phyloP scores from a whole-genome alignment of 2,113 vertebrate species.

The Lepisosteus osseus region DNA sequence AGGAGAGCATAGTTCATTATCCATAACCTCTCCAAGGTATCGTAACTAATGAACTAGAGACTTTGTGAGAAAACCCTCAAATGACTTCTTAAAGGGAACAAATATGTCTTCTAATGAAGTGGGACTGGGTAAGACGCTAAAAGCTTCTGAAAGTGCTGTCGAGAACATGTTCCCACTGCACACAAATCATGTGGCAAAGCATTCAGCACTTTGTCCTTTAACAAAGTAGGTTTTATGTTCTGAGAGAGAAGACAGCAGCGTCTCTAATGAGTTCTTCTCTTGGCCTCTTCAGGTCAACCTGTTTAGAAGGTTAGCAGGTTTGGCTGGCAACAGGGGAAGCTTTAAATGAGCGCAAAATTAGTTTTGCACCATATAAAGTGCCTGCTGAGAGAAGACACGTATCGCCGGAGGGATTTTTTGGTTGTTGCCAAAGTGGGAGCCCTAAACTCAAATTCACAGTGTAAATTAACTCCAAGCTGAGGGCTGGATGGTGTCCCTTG shows the following conservation, averaged over 20 bases:
- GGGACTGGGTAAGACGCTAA: slow-evolving; percentile 14
- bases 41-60: background rate
- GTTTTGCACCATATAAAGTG: too few species aligned
- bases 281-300: too few species aligned
- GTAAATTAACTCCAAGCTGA: too few species aligned
- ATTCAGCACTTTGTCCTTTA: background rate
- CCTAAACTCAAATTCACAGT: too few species aligned
- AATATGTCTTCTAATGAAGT: slow-evolving; percentile 16
- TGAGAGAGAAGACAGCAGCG: slow-evolving; percentile 21
- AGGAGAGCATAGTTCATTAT: slow-evolving; percentile 16
- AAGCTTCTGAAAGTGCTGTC: background rate
- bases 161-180: background rate
- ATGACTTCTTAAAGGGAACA: background rate
- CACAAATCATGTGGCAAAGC: slow-evolving; percentile 4
- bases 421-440: too few species aligned
- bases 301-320: too few species aligned
- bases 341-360: too few species aligned
- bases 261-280: too few species aligned
- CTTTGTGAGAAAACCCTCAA: background rate
- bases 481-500: too few species aligned
- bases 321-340: too few species aligned
- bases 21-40: slow-evolving; percentile 4
- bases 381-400: too few species aligned
- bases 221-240: background rate
- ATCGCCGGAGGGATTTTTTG: too few species aligned